Base-by-base conservation (phyloP, 2,888 invertebrate genomes). In the Clostera curtula region DNA sequence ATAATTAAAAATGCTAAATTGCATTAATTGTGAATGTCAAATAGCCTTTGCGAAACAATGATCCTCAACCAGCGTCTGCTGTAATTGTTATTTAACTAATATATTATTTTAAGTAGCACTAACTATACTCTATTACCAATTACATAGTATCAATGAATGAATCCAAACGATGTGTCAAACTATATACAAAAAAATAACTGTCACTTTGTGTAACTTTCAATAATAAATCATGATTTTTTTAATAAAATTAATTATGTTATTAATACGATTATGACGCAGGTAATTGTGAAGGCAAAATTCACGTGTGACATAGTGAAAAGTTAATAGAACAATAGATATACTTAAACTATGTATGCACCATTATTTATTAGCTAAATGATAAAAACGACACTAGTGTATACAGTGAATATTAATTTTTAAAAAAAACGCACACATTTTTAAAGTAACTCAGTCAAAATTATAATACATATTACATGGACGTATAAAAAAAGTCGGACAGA, bases 261-360 rank as follows among this genome's bases (percentile, higher is more conserved):
- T 12, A 12, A 10, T 13, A 13, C 12, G 2, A 3, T 19, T 20
- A 20, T 11, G 24, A 21, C 17, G 22, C 14, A 35, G 27, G 31
- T 26, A 40, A 33, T 27, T 15, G 31, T 43, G 37, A 34, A 35
- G 29, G 23, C 25, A 40, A 39, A 27, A 38, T 35, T 36, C 41
- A 38, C 38, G 29, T 32, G 35, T 38, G 43, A 32, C 31, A 23
- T 13, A 28, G 39, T 40, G 38, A 45, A 49, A 42, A 40, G n/a
- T 43, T 42, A 31, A 27, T 34, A 43, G 32, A 48, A 39, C 45
- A 50, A 45, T 33, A 4, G 15, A 52, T 51, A 38, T 44, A 36
- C 49, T 49, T 62, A 62, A 60, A 59, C 48, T 55, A 67, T 47
- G 49, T 68, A 70, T 69, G 73, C 73, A 73, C 73, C 73, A 67